Conservation (phyloP, 2,888 invertebrate species). For the Tachina lurida region DNA sequence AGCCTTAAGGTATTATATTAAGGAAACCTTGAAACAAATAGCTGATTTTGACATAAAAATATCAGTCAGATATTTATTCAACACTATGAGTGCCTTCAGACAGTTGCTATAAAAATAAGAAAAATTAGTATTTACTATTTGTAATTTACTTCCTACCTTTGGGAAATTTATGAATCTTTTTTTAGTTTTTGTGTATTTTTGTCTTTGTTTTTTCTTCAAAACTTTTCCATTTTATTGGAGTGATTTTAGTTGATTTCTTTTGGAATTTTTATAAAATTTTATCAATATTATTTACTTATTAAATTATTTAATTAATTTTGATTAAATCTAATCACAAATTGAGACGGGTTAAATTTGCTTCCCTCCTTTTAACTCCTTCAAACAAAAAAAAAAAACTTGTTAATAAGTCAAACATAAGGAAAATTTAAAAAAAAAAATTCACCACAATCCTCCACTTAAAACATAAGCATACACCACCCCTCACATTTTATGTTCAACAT, state of each 20-base stretch:
- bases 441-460: conserved; percentile 8
- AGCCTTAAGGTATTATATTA: too few relatives aligned
- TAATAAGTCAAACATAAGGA: conserved; percentile 43
- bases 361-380: conserved; percentile 67
- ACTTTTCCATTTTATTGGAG: neutral
- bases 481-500: conserved; percentile 35
- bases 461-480: conserved; percentile 23
- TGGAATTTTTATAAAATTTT: conserved; percentile 4
- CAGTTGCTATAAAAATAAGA: too few relatives aligned
- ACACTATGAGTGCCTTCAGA: neutral
- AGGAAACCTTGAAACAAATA: neutral
- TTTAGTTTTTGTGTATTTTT: neutral
- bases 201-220: neutral
- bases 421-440: conserved; percentile 28
- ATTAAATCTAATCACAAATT: conserved; percentile 69
- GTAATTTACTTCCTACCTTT: neutral
- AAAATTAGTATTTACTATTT: neutral
- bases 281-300: conserved; percentile 10
- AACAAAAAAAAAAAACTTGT: conserved; percentile 29
- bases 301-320: conserved; percentile 41
- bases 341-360: conserved; percentile 75
- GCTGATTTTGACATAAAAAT: neutral
- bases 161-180: neutral
- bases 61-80: neutral
- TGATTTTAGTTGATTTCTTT: neutral